phyloP scores from a whole-genome alignment of 2,888 invertebrate genomes.

The Zhengitettix transpicula region DNA sequence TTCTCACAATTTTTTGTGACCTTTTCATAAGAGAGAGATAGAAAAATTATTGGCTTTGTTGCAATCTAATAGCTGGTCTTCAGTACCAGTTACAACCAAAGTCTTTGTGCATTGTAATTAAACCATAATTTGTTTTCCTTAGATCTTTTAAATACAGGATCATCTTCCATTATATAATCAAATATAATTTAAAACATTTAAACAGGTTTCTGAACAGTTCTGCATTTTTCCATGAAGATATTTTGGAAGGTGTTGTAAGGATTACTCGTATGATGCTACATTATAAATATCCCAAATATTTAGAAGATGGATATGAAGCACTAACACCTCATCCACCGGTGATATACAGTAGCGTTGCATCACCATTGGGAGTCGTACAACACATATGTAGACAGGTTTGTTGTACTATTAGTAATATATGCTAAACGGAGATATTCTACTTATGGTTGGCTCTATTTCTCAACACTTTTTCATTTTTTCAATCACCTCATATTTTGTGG shows the following conservation, averaged over 20 bases:
- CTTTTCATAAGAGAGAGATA: neutral
- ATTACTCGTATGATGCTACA: slow-evolving; percentile 66
- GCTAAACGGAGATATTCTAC: neutral
- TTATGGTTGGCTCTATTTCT: neutral
- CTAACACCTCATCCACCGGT: slow-evolving; percentile 69
- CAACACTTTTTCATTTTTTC: neutral
- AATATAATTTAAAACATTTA: slow-evolving; percentile 5
- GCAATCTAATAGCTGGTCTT: no score
- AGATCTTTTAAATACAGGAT: no score
- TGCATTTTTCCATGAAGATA: slow-evolving; percentile 77
- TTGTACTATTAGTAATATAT: neutral
- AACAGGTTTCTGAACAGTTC: slow-evolving; percentile 63
- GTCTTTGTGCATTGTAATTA: no score
- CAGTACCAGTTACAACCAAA: no score
- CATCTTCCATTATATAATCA: no score
- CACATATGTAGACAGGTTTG: slow-evolving; percentile 54
- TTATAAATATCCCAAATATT: slow-evolving; percentile 62
- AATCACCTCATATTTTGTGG: no score
- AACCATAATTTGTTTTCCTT: no score
- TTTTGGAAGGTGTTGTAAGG: slow-evolving; percentile 68
- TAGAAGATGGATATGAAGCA: slow-evolving; percentile 68
- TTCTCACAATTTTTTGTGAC: no score
- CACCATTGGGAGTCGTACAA: slow-evolving; percentile 60
- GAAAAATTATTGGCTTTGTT: neutral
- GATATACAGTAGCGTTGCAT: slow-evolving; percentile 67